Base-by-base conservation (phyloP, 2,888 invertebrate genomes). In the Salticus scenicus region DNA sequence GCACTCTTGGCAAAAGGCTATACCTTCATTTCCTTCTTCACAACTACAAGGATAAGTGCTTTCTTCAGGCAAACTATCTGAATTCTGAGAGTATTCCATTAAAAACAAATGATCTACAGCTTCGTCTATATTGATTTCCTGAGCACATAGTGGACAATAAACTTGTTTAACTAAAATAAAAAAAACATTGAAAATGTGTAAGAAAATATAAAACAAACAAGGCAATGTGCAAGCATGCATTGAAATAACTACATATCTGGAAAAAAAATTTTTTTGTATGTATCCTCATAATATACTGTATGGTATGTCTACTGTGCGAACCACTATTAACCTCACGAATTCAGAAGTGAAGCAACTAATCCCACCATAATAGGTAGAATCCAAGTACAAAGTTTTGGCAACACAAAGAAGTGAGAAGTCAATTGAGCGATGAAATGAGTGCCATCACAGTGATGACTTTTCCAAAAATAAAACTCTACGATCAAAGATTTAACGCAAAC, bases 1-100 rank as follows among this genome's bases (percentile, higher is more conserved):
- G 92, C 97, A 98, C 91, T 97, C 96, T 14, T 95, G 94, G 92
- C 97, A 98, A 94, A 96, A 97, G 90, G 95, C 95, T 80, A 96
- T 95, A 83, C 97, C 97, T 24, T 94, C 93, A 88, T 95, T 94
- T 89, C 95, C 94, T 90, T 97, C 97, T 89, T 95, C 95, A 91
- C 97, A 97, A 91, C 95, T 96, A 92, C 97, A 97, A 10, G 88
- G 74, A 69, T 87, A 96, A 93, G 91, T 72, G 24, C 72, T 73
- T 37, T 87, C 78, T 66, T 86, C 87, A 0, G 80, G 80, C 24
- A 73, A 27, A 37, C 51, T 73, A 30, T 74, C 85, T 64, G 51
- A 51, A 20, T 71, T 79, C 67, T 85, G 77, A n/a, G 86, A 71
- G 31, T 80, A 72, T 77, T 88, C 85, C 57, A 88, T 24, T 79